A percentile compares a stretch with the other conserved stretches of the same genome.
Conservation (phyloP, 2,113 vertebrate species). For the Dissostichus mawsoni region DNA sequence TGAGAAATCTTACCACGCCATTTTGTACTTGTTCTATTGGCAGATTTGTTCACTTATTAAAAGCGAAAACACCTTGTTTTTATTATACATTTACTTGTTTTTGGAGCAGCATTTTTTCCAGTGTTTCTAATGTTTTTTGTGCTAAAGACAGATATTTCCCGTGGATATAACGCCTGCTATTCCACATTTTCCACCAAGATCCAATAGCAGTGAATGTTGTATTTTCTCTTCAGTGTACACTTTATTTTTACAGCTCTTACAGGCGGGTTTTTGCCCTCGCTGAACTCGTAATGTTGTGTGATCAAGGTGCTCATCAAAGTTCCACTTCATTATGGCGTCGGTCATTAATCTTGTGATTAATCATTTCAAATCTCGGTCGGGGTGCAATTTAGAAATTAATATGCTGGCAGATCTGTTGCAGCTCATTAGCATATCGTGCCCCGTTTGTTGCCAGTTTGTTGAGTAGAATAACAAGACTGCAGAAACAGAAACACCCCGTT, state of each 20-base stretch:
- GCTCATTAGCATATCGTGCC: slow-evolving; percentile 41
- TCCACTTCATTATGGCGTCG: slow-evolving; percentile 16
- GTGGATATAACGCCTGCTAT: neutral
- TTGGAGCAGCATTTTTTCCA: too few relatives aligned
- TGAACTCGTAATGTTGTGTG: slow-evolving; percentile 9
- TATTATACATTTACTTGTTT: too few relatives aligned
- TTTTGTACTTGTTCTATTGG: too few relatives aligned
- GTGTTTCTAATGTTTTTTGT: slow-evolving; percentile 19
- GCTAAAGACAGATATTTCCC: neutral
- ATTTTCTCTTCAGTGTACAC: neutral
- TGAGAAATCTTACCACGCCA: too few relatives aligned
- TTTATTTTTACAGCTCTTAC: neutral
- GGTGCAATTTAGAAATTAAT: slow-evolving; percentile 45
- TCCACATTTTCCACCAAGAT: neutral
- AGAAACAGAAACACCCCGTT: slow-evolving; percentile 1
- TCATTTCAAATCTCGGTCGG: slow-evolving; percentile 39
- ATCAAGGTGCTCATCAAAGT: slow-evolving; percentile 20
- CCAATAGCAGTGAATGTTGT: neutral
- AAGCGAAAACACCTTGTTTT: too few relatives aligned
- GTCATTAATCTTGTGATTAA: slow-evolving; percentile 58
- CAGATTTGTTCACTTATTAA: too few relatives aligned
- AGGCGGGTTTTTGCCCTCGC: neutral
- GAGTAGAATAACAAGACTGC: slow-evolving; percentile 21
- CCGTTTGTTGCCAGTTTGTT: slow-evolving; percentile 27
- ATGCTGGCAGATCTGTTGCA: slow-evolving; percentile 19